Evolutionary conservation across 2,113 vertebrate species (phyloP).

Genomic region (Cyprinodon brontotheroides): DNA sequence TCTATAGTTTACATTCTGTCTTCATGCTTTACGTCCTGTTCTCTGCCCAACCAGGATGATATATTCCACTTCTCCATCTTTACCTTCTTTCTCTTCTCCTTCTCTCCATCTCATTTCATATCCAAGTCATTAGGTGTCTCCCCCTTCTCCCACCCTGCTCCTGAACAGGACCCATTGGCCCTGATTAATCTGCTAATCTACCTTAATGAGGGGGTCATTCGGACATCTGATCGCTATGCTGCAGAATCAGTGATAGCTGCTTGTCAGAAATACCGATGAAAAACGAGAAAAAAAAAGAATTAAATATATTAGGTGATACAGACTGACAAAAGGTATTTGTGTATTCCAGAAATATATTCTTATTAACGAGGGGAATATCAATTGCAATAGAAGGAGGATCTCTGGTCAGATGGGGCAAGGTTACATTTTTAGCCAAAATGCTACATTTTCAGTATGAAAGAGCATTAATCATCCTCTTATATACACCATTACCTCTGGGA

Average conservation of each 20-base stretch:
- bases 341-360: neutral
- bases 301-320: neutral
- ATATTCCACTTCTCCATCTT: slow-evolving; percentile 62
- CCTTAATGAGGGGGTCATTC: slow-evolving; percentile 78
- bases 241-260: slow-evolving; percentile 75
- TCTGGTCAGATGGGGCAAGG: neutral
- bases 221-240: slow-evolving; percentile 75
- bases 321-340: neutral
- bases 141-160: slow-evolving; percentile 59
- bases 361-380: neutral
- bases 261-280: slow-evolving; percentile 66
- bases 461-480: neutral
- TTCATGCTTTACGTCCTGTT: slow-evolving; percentile 22
- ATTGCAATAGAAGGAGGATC: neutral
- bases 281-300: slow-evolving; percentile 18
- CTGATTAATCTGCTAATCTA: slow-evolving; percentile 76
- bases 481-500: neutral
- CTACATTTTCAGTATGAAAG: neutral
- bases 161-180: slow-evolving; percentile 67
- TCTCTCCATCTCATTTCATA: slow-evolving; percentile 72
- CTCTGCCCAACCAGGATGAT: slow-evolving; percentile 49
- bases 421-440: neutral
- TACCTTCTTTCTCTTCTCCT: slow-evolving; percentile 60
- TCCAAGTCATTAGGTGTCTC: slow-evolving; percentile 69
- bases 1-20: slow-evolving; percentile 26